Evolutionary conservation across 1,140 invertebrate species (phyloP), one percentile per base, ranked within the genome.

Genomic region (Oscheius sp.): DNA sequence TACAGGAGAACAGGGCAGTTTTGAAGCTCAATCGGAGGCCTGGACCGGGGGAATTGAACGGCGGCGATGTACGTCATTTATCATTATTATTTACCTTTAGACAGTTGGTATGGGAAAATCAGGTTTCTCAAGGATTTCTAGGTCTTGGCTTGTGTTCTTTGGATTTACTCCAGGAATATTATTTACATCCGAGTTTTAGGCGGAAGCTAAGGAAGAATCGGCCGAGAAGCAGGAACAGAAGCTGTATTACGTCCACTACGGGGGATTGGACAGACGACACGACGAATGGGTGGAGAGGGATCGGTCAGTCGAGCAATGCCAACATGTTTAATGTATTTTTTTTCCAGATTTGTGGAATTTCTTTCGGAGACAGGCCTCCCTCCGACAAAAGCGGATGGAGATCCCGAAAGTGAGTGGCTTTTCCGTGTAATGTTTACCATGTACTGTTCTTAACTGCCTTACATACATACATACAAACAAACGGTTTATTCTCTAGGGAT

Each of bases 241-340:
- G n/a, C 64, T 66, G 4, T 66, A 66, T 28, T 66, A 66, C 36
- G 58, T 66, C 28, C 64, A 66, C 36, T 66, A 66, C 29, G 4
- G 18, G 4, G 64, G 64, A 7, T 23, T 20, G 36, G 64, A 66
- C 26, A 66, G 64, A 49, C 34, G 64, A 4, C 29, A 66, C 10
- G 66, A 68, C 29, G 46, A 68, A 42, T 68, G 66, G 66, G 45
- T 68, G 15, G 66, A 68, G 36, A 20, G 66, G 23, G 46, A 68
- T 0, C 20, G 66, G 20, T 68, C 32, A 4, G 32, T 65, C 4
- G 20, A 26, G 20, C 10, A 10, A 10, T 58, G 7, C 28, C 23
- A 13, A 15, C 31, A 52, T 64, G 10, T 64, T 64, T 46, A 52
- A 45, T 64, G 10, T 64, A 36, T 13, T 42, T n/a, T 36, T 26